A percentile compares a stretch with the other conserved stretches of the same genome.
Conservation (phyloP, 2,113 vertebrate genomes). For the Apaloderma vittatum region DNA sequence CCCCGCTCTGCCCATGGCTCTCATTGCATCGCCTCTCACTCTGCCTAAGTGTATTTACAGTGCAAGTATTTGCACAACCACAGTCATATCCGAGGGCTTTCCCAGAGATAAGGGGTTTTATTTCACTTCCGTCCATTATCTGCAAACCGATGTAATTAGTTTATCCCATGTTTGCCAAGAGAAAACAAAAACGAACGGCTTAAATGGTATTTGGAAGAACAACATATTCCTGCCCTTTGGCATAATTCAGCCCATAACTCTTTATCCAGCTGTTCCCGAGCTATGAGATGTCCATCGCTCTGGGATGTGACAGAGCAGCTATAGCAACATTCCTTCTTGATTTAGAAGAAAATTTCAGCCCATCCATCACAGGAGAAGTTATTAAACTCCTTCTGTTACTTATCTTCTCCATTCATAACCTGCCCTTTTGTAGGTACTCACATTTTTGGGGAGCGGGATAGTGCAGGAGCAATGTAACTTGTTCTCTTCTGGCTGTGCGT, state of each 20-base stretch:
- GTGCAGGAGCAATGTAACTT: neutral
- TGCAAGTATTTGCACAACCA: conserved; percentile 21
- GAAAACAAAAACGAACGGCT: conserved; percentile 29
- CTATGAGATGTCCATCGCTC: neutral
- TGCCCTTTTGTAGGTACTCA: neutral
- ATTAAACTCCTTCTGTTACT: neutral
- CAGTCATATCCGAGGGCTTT: neutral
- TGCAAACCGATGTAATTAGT: conserved; percentile 21
- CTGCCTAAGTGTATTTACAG: conserved; percentile 10
- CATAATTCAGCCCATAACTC: neutral
- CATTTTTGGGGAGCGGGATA: rapidly evolving
- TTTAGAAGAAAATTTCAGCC: neutral
- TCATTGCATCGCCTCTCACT: neutral
- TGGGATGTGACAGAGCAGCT: neutral
- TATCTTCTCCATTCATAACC: neutral
- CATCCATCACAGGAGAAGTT: neutral
- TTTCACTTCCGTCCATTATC: neutral
- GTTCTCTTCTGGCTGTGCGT: neutral
- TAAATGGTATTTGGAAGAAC: neutral
- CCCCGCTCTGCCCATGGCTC: neutral
- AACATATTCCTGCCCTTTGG: neutral
- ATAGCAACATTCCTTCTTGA: neutral
- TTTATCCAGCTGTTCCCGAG: neutral
- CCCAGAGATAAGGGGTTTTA: conserved; percentile 18
- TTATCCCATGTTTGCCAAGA: conserved; percentile 24